Conservation (phyloP, 2,888 invertebrate genomes). For the Caenorhabditis afra region DNA sequence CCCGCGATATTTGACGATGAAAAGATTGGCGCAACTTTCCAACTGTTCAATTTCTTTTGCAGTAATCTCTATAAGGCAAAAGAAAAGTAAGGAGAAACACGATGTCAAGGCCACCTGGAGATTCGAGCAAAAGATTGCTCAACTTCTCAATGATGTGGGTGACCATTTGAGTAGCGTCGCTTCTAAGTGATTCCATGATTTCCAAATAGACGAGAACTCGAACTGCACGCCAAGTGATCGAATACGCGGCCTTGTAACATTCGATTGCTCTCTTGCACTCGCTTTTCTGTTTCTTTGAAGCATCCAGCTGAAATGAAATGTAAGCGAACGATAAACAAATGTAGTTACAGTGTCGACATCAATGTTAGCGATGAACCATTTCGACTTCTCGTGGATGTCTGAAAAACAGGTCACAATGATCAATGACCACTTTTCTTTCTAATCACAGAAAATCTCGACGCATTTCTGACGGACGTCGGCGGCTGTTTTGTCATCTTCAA, state of each 20-base stretch:
- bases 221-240: background rate
- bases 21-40: conserved; percentile 4
- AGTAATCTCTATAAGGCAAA: background rate
- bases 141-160: background rate
- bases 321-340: too few species aligned
- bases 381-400: conserved; percentile 8
- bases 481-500: background rate
- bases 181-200: conserved; percentile 8
- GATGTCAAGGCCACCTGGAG: too few species aligned
- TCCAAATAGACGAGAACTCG: conserved; percentile 16
- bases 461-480: background rate
- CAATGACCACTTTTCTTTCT: background rate
- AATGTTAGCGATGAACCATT: conserved; percentile 14
- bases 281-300: background rate
- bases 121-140: background rate
- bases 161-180: background rate
- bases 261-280: background rate
- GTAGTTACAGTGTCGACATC: conserved; percentile 11
- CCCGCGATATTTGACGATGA: conserved; percentile 11
- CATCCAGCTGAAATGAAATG: conserved; percentile 5
- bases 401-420: background rate
- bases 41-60: background rate
- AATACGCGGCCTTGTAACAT: background rate
- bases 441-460: conserved; percentile 17
- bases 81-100: too few species aligned